Percentiles rank a stretch among this genome's conserved stretches.
Evolutionary conservation across 2,113 vertebrate species (phyloP).

Genomic region (Romanogobio albipinnatus): DNA sequence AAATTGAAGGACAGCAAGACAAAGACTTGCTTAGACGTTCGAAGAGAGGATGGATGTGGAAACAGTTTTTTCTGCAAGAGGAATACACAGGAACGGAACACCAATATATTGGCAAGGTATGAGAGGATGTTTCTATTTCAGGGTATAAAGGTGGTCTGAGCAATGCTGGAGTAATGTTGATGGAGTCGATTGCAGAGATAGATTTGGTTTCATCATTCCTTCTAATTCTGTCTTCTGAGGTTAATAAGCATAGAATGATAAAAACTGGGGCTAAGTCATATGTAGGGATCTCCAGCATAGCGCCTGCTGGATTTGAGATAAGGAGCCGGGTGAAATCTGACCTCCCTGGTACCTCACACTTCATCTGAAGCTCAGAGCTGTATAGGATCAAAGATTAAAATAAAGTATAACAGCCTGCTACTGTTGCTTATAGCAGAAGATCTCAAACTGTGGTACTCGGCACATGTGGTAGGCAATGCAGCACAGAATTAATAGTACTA

Average conservation of each 20-base stretch:
- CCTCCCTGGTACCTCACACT: slow-evolving; percentile 9
- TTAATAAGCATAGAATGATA: slow-evolving; percentile 50
- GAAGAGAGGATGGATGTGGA: slow-evolving; percentile 97
- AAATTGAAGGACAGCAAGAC: background rate
- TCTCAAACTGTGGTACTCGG: slow-evolving; percentile 15
- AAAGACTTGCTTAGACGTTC: slow-evolving; percentile 78
- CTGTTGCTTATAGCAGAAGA: slow-evolving; percentile 13
- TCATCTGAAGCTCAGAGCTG: slow-evolving; percentile 36
- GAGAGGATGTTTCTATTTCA: slow-evolving; percentile 44
- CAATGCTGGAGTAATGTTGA: background rate
- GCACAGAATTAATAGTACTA: background rate
- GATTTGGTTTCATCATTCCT: slow-evolving; percentile 45
- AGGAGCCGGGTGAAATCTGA: slow-evolving; percentile 28
- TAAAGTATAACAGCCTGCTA: slow-evolving; percentile 5
- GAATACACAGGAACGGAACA: slow-evolving; percentile 92
- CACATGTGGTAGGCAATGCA: background rate
- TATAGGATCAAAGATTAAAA: slow-evolving; percentile 54
- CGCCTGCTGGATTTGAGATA: slow-evolving; percentile 49
- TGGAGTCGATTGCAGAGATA: background rate
- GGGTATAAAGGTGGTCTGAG: background rate
- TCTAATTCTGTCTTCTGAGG: slow-evolving; percentile 36
- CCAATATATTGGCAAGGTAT: slow-evolving; percentile 97
- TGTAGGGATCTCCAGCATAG: slow-evolving; percentile 43
- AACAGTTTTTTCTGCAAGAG: slow-evolving; percentile 95
- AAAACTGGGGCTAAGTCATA: slow-evolving; percentile 39